Evolutionary conservation across 1,140 invertebrate genomes (phyloP).

Genomic region (Sinonovacula constricta): DNA sequence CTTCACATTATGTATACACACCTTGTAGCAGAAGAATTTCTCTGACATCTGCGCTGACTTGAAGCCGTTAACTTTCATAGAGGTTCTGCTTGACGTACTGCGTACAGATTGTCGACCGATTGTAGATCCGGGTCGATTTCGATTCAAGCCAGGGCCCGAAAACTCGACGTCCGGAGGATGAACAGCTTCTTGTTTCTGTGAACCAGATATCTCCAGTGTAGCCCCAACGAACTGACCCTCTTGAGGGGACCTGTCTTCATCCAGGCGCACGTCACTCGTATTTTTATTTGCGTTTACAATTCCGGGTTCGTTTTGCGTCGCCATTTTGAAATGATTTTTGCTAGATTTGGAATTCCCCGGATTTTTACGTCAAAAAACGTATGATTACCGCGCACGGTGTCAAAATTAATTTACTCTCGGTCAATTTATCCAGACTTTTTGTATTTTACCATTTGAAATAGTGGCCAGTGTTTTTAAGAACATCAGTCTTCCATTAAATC

Average conservation of each 20-base stretch:
- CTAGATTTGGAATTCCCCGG: no score
- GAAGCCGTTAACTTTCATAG: constrained; percentile 53
- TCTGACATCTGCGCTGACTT: constrained; percentile 49
- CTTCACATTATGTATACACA: no score
- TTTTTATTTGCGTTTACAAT: neutral
- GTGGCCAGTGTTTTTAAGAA: no score
- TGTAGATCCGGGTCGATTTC: constrained; percentile 62
- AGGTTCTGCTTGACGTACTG: constrained; percentile 56
- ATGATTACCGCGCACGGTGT: no score
- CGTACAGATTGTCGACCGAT: constrained; percentile 60
- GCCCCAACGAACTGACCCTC: constrained; percentile 64
- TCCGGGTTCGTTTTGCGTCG: neutral
- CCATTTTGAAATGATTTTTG: constrained; percentile 50
- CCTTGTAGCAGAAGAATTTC: constrained; percentile 68
- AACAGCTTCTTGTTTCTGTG: constrained; percentile 16
- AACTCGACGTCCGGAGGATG: constrained; percentile 39
- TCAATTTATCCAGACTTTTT: no score
- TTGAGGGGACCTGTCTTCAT: constrained; percentile 59
- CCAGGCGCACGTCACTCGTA: constrained; percentile 31
- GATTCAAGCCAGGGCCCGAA: constrained; percentile 33
- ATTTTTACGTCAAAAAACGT: no score
- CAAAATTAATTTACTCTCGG: no score
- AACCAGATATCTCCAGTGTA: constrained; percentile 59
- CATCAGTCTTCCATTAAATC: no score
- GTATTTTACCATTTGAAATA: no score